Conservation (phyloP, 2,888 invertebrate genomes). For the Ganaspis brasiliensis region DNA sequence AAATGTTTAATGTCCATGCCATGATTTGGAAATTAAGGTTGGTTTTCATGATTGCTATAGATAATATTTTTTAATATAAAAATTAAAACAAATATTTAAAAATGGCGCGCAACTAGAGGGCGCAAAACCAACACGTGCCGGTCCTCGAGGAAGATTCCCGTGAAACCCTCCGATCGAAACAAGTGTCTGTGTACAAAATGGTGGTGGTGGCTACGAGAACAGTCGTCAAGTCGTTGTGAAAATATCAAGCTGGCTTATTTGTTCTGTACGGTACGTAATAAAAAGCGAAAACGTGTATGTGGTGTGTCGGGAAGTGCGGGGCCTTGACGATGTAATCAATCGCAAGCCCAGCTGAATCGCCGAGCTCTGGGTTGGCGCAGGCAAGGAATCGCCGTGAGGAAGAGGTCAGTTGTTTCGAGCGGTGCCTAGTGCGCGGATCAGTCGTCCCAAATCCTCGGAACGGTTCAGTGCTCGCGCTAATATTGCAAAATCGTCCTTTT, state of each 20-base stretch:
- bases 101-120: slow-evolving; percentile 7
- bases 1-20: no score
- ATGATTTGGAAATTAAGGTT: no score
- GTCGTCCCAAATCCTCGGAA: slow-evolving; percentile 11
- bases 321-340: slow-evolving; percentile 58
- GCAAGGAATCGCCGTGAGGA: slow-evolving; percentile 61
- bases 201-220: slow-evolving; percentile 69
- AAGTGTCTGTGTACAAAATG: slow-evolving; percentile 74
- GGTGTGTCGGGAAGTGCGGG: slow-evolving; percentile 38
- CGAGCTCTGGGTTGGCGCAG: slow-evolving; percentile 47
- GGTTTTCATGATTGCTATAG: no score
- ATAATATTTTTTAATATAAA: no score
- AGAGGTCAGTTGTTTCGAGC: slow-evolving; percentile 66
- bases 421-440: slow-evolving; percentile 61
- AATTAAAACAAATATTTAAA: no score
- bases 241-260: slow-evolving; percentile 33
- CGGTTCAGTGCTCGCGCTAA: slow-evolving; percentile 15
- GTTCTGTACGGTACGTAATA: slow-evolving; percentile 12
- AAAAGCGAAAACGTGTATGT: slow-evolving; percentile 35
- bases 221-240: slow-evolving; percentile 40
- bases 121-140: background rate
- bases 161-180: slow-evolving; percentile 58
- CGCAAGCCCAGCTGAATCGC: slow-evolving; percentile 42
- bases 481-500: slow-evolving; percentile 46
- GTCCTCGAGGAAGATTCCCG: slow-evolving; percentile 42